phyloP scores from a whole-genome alignment of 2,888 invertebrate species.

The Eupithecia vulgata region DNA sequence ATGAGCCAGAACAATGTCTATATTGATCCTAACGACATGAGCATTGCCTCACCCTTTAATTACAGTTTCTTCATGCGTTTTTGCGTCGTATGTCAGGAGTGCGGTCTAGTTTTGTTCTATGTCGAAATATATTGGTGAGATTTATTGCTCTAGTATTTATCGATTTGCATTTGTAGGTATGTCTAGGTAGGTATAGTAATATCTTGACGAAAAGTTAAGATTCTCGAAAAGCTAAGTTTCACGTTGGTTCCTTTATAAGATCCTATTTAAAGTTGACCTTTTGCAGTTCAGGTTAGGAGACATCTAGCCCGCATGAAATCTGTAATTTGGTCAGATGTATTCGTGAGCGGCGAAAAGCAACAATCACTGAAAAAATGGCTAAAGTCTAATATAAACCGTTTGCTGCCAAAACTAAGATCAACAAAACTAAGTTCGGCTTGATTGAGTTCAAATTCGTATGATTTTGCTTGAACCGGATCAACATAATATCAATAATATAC shows the following conservation, averaged over 20 bases:
- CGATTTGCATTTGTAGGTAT: neutral
- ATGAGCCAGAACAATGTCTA: constrained; percentile 70
- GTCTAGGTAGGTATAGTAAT: neutral
- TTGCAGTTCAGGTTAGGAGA: neutral
- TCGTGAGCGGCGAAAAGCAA: neutral
- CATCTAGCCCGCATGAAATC: neutral
- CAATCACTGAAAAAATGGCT: neutral
- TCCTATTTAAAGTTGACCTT: neutral
- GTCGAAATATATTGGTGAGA: constrained; percentile 27
- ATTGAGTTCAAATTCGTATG: neutral
- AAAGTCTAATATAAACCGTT: neutral
- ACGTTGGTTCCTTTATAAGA: neutral
- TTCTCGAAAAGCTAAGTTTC: too few relatives aligned
- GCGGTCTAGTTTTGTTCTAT: constrained; percentile 36
- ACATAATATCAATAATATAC: neutral
- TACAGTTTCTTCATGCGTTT: constrained; percentile 60
- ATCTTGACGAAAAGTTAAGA: neutral
- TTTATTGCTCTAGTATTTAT: constrained; percentile 11
- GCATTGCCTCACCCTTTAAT: constrained; percentile 69
- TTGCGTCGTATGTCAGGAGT: constrained; percentile 44
- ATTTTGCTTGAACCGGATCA: neutral
- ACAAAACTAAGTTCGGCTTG: neutral
- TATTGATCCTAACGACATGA: constrained; percentile 67
- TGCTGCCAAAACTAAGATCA: neutral
- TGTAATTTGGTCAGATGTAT: neutral